Conservation (phyloP, 30 jellyfish, hydroid and myxozoan species). For the Morbakka virulenta region DNA sequence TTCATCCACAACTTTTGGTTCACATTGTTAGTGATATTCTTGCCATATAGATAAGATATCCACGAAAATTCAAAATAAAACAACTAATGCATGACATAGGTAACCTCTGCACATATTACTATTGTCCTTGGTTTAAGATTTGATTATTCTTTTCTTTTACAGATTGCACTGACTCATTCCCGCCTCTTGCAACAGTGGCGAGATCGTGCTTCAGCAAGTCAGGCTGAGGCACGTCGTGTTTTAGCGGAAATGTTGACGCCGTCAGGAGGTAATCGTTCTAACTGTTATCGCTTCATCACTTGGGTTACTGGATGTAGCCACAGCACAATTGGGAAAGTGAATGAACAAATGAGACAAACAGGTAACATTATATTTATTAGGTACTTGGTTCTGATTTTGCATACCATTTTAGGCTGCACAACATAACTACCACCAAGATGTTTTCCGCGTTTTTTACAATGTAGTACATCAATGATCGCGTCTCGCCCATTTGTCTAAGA, state of each 20-base stretch:
- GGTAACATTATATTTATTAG: conserved; percentile 34
- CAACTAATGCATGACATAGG: no score
- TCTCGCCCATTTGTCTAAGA: no score
- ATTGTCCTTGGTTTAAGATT: no score
- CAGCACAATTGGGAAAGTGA: conserved; percentile 89
- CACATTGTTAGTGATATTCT: no score
- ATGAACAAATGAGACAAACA: conserved; percentile 91
- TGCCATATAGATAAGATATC: no score
- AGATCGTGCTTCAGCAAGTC: conserved; percentile 74
- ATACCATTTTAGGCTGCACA: no score
- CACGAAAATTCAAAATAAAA: no score
- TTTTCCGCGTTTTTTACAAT: neutral
- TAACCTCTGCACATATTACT: no score
- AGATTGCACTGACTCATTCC: conserved; percentile 88
- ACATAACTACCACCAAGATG: neutral
- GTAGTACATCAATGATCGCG: no score
- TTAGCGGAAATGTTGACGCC: conserved; percentile 96
- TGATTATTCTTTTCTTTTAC: neutral
- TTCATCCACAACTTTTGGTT: no score
- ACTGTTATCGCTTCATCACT: conserved; percentile 76
- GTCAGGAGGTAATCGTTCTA: conserved; percentile 93
- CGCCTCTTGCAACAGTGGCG: conserved; percentile 80
- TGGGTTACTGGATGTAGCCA: conserved; percentile 92
- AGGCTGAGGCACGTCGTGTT: conserved; percentile 96
- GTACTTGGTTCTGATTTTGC: neutral